Base-by-base conservation (phyloP, 2,888 invertebrate species). In the Scaeva pyrastri region DNA sequence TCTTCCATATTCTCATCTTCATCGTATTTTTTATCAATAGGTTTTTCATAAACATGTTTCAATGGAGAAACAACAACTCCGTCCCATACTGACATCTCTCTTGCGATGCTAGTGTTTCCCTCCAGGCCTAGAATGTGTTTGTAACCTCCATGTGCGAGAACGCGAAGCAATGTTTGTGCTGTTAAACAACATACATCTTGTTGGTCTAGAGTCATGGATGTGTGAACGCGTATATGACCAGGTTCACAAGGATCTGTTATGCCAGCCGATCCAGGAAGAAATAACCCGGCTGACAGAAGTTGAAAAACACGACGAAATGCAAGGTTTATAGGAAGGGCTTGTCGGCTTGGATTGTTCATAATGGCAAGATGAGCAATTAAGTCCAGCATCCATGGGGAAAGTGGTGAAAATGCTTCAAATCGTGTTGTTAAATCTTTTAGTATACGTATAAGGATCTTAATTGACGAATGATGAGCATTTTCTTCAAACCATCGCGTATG, bases 401-500 rank as follows among this genome's bases (percentile, higher is more conserved):
- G 94, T 1, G 98, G 96, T 83, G 97, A 95, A 81, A 99, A 95
- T 0, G 98, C 98, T 87, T 96, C 95, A 93, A 98, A 99, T 16
- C 99, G 95, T 71, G 95, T 95, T 89, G 97, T 95, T 90, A 99
- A 94, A 93, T 99, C 99, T 86, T 98, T 95, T n/a, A 99, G 93
- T 26, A 99, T 94, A 2, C 99, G 95, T 89, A 99, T 98, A 14
- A 99, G 93, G 7, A 97, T 97, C 94, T 98, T 98, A 82, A 99
- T 98, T 23, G 98, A 98, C 6, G 98, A 98, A 92, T 99, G 98
- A 91, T 97, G 98, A 0, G 98, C 98, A 90, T 98, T 98, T 92
- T 99, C 99, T 91, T 99, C 99, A 92, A 99, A 99, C 99, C 99
- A 99, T 36, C 98, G 95, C 80, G 98, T 97, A 92, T 99, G 99